Conservation (phyloP, 2,797 vertebrate genomes). For the Liasis olivaceus region DNA sequence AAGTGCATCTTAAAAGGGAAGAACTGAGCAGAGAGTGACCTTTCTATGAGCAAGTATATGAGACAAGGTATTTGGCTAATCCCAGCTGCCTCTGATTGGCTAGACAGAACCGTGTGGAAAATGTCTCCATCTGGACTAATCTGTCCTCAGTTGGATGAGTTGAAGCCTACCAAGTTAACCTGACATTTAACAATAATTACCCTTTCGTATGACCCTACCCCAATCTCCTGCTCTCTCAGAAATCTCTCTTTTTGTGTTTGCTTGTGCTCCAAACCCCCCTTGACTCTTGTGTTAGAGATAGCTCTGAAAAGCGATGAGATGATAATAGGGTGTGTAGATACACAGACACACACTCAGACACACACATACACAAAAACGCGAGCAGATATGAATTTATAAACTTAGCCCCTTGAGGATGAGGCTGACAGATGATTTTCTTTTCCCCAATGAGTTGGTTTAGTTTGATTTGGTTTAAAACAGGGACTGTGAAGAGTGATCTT, state of each 20-base stretch:
- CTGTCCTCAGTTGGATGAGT: constrained; percentile 87
- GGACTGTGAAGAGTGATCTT: neutral
- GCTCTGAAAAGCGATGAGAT: constrained; percentile 63
- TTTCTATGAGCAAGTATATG: constrained; percentile 88
- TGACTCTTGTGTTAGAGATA: constrained; percentile 83
- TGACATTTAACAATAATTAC: constrained; percentile 94
- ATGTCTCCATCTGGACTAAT: constrained; percentile 91
- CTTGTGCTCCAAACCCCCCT: constrained; percentile 76
- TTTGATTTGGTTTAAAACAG: neutral
- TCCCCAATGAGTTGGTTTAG: neutral
- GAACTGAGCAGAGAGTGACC: constrained; percentile 89
- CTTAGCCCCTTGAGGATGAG: neutral
- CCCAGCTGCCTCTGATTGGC: constrained; percentile 84
- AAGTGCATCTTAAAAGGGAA: constrained; percentile 82
- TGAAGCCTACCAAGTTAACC: constrained; percentile 87
- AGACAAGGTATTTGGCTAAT: constrained; percentile 90
- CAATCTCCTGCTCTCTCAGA: constrained; percentile 81
- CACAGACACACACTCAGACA: neutral
- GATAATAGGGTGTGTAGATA: constrained; percentile 53
- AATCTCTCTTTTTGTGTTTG: constrained; percentile 77
- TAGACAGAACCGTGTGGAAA: constrained; percentile 83
- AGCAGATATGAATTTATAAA: neutral
- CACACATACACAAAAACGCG: neutral
- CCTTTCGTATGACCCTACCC: constrained; percentile 84
- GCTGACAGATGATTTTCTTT: neutral